Percentiles rank a stretch among this genome's conserved stretches.
Evolutionary conservation across 2,797 vertebrate species (phyloP).

Genomic region (Sebastes vulpes): DNA sequence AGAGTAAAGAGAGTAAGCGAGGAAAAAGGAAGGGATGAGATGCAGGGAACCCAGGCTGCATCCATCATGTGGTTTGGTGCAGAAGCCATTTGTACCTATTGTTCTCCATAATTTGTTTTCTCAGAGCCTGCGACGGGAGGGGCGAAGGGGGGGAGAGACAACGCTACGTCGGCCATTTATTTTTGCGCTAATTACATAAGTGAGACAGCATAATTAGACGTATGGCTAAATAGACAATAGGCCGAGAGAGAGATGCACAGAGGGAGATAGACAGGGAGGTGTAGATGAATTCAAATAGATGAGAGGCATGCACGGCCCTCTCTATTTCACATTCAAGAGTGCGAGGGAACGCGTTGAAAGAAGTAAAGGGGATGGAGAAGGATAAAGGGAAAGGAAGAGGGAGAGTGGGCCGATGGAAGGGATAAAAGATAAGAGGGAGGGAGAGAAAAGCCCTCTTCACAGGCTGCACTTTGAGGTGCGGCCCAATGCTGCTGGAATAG

Average conservation of each 20-base stretch:
- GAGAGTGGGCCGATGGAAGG: slow-evolving; percentile 53
- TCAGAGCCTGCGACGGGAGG: slow-evolving; percentile 70
- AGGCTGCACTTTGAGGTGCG: slow-evolving; percentile 79
- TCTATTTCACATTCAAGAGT: slow-evolving; percentile 67
- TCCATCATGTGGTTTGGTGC: slow-evolving; percentile 84
- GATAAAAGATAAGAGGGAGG: slow-evolving; percentile 77
- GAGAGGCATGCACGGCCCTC: slow-evolving; percentile 38
- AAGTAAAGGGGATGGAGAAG: slow-evolving; percentile 59
- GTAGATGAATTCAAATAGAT: slow-evolving; percentile 62
- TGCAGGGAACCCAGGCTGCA: slow-evolving; percentile 73
- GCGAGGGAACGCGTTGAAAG: slow-evolving; percentile 57
- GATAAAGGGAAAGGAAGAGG: slow-evolving; percentile 59
- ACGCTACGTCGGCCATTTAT: slow-evolving; percentile 78
- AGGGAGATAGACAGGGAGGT: slow-evolving; percentile 65
- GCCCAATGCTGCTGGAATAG: slow-evolving; percentile 66
- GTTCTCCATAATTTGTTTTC: slow-evolving; percentile 86
- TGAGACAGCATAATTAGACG: slow-evolving; percentile 85
- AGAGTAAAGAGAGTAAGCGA: slow-evolving; percentile 66
- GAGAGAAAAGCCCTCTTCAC: slow-evolving; percentile 77
- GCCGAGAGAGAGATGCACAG: slow-evolving; percentile 57
- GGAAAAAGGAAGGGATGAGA: slow-evolving; percentile 72
- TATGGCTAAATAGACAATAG: slow-evolving; percentile 83
- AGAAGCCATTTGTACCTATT: slow-evolving; percentile 86
- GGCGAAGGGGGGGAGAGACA: slow-evolving; percentile 56
- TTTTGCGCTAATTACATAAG: slow-evolving; percentile 84